A percentile compares a stretch with the other conserved stretches of the same genome.
Conservation (phyloP, 1,140 invertebrate species). For the Drosophila persimilis region DNA sequence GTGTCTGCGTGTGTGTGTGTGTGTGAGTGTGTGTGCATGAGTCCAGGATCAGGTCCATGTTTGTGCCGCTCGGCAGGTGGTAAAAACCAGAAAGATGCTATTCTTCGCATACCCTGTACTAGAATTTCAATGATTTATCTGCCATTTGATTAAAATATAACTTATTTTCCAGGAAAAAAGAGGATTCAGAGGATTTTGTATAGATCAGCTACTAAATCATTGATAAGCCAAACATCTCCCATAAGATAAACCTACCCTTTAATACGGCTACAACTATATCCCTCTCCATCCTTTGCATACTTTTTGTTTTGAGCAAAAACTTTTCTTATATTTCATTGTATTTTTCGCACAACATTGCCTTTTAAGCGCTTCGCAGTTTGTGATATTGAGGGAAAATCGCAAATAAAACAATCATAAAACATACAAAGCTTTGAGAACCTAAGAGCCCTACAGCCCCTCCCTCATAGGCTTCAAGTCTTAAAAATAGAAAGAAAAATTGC, state of each 20-base stretch:
- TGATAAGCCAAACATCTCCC: not conserved
- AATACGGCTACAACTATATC: not conserved
- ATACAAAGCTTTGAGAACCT: slow-evolving; percentile 29
- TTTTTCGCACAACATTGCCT: slow-evolving; percentile 63
- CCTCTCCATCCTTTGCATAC: slow-evolving; percentile 18
- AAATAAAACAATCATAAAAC: slow-evolving; percentile 41
- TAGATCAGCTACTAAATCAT: too few relatives aligned
- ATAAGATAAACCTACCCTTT: slow-evolving; percentile 6
- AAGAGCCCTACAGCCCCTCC: slow-evolving; percentile 40
- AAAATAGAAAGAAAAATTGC: slow-evolving; percentile 62
- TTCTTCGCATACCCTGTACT: not conserved
- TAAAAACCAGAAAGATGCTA: not conserved
- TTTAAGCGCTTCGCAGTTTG: slow-evolving; percentile 35
- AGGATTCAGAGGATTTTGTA: too few relatives aligned
- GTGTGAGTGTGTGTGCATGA: slow-evolving; percentile 12
- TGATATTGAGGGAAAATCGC: slow-evolving; percentile 46
- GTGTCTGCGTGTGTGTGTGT: too few relatives aligned
- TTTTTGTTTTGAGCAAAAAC: slow-evolving; percentile 56
- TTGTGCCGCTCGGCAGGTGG: too few relatives aligned
- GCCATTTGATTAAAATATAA: too few relatives aligned
- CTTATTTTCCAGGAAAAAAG: too few relatives aligned
- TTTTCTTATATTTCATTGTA: slow-evolving; percentile 70
- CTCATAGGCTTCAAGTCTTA: slow-evolving; percentile 22
- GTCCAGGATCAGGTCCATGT: slow-evolving; percentile 34
- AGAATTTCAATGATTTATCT: not conserved